phyloP scores from a whole-genome alignment of 2,797 vertebrate genomes.

The Tapera naevia region DNA sequence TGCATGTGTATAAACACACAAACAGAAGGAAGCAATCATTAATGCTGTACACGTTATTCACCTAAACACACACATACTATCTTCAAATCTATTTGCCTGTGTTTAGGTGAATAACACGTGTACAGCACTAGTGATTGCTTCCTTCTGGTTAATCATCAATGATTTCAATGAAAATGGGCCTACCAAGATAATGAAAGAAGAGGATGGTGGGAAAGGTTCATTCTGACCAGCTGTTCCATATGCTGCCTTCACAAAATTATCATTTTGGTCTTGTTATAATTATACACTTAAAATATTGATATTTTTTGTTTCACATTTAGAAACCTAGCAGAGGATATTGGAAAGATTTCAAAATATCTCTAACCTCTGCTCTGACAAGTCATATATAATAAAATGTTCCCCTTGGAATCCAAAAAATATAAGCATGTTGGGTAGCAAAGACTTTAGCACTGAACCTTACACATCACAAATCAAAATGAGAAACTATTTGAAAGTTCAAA shows the following conservation, averaged over 20 bases:
- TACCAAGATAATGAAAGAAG: background rate
- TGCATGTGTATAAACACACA: background rate
- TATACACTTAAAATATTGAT: background rate
- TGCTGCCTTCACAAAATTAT: background rate
- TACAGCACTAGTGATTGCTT: background rate
- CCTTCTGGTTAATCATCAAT: background rate
- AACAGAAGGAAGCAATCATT: background rate
- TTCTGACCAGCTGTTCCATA: background rate
- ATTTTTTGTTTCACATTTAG: background rate
- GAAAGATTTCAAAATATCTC: background rate
- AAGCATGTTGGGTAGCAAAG: background rate
- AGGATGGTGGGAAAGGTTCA: background rate
- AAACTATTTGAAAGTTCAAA: conserved; percentile 50
- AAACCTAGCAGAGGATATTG: background rate
- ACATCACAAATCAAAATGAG: conserved; percentile 32
- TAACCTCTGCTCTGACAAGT: conserved; percentile 6
- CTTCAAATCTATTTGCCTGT: background rate
- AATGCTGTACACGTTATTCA: background rate
- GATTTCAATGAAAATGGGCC: background rate
- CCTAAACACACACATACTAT: background rate
- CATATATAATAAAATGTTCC: background rate
- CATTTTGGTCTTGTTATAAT: background rate
- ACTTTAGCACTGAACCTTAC: background rate
- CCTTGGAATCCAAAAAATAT: background rate
- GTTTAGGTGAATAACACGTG: background rate